Evolutionary conservation across 2,888 invertebrate species (phyloP), one percentile per base, ranked within the genome.

Genomic region (Gordius sp.): DNA sequence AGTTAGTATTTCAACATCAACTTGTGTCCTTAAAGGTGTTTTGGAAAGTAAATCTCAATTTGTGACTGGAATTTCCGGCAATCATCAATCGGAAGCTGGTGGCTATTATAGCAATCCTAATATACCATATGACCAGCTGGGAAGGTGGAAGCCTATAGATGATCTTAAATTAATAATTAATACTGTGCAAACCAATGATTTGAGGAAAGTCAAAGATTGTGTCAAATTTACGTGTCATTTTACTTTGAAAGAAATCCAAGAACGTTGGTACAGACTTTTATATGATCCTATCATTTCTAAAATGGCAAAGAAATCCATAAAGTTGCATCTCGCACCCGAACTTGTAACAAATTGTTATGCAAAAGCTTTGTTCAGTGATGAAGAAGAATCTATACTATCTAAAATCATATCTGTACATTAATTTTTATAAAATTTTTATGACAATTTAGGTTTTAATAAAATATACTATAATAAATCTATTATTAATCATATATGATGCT

Each of bases 101-200:
- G n/a, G n/a, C n/a, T n/a, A n/a, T n/a, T n/a, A n/a, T n/a, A n/a
- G n/a, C n/a, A n/a, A n/a, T 47, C 8, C 47, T 16, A 8, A 8
- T 47, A 20, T 47, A 23, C 8, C 53, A 23, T n/a, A 52, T 18
- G 62, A 72, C 62, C 71, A 72, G 59, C 64, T 73, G 16, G 89
- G 89, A 0, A 75, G 86, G 58, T 97, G 93, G 93, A 89, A 91
- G 67, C 87, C 91, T 1, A 81, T 82, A 24, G 97, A 97, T 73
- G 97, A 97, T 73, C 72, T 93, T 27, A 81, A 84, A 0, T 73
- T 97, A 1, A 83, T 97, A 60, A 78, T 83, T 61, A 87, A 85
- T 59, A 83, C 91, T 2, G 82, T 85, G 65, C 91, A 86, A 76
- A 74, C 75, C 2, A 74, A 73, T 63, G 76, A 77, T 63, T 63